Base-by-base conservation (phyloP, 1,140 invertebrate species). In the Paramacrobiotus metropolitanus region DNA sequence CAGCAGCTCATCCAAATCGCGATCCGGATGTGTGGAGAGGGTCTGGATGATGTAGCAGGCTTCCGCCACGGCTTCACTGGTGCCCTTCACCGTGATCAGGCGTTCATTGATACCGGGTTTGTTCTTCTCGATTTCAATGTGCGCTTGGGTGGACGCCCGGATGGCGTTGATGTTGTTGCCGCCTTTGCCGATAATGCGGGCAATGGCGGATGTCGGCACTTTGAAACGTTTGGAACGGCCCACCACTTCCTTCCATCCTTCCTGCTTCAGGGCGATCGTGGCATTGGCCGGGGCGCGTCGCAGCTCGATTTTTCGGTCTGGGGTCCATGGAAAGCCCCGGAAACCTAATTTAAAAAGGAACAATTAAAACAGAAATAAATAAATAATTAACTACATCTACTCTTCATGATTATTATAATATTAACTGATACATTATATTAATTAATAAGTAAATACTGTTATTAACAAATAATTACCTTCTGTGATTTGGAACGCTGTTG, bases 101-200 rank as follows among this genome's bases (percentile, higher is more conserved):
- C 48, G 15, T 15, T 55, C 48, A 24, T 55, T 55, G 48, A 55
- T 55, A 24, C 48, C 48, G 15, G 48, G 48, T 24, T 55, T 55
- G 48, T 55, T 55, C 70, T 95, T 96, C 71, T 97, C 92, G 1
- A 97, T 87, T 75, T 97, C 92, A 68, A 96, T 95, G 70, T 94
- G 87, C 2, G 92, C 92, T 60, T 89, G 88, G 20, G 90, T 94
- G 28, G 87, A 84, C 63, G 85, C 84, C 64, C 92, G 77, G 68
- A 97, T 95, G 2, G 90, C 86, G 77, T 95, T 96, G 66, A 97
- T 95, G 75, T 95, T 94, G 73, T 84, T 89, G 24, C 91, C 92
- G 21, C 85, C 90, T 68, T 91, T 81, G 1, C 92, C 92, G 70
- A 96, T 95, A 0, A 95, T 90, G 63, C 90, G 78, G 66, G 88